Percentiles rank a stretch among this genome's conserved stretches.
Evolutionary conservation across 2,888 invertebrate genomes (phyloP).

Genomic region (Aleiodes testaceus): DNA sequence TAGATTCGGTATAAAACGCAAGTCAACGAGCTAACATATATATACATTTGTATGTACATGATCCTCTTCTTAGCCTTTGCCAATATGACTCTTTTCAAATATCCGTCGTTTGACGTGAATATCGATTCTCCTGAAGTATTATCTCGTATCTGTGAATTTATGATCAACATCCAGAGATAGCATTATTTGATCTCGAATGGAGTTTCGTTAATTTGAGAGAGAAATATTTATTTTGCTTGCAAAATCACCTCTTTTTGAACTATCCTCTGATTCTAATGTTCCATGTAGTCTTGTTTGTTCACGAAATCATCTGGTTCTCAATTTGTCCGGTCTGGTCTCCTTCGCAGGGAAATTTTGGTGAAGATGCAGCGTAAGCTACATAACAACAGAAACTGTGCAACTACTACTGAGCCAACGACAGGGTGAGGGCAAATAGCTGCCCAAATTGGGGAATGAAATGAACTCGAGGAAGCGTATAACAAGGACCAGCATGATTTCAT

Average conservation of each 20-base stretch:
- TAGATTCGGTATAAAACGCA: constrained; percentile 15
- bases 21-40: constrained; percentile 33
- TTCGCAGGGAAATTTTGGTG: constrained; percentile 54
- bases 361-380: constrained; percentile 44
- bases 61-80: constrained; percentile 14
- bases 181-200: constrained; percentile 5
- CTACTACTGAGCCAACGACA: constrained; percentile 5
- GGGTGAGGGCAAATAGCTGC: constrained; percentile 22
- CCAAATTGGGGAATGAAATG: constrained; percentile 23
- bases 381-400: background rate
- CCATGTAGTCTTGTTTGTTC: constrained; percentile 59
- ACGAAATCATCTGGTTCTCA: constrained; percentile 64
- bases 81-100: constrained; percentile 26
- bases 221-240: no score
- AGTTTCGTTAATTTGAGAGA: constrained; percentile 7
- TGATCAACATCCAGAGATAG: background rate
- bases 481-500: constrained; percentile 26
- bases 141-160: constrained; percentile 9
- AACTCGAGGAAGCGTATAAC: constrained; percentile 37
- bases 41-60: constrained; percentile 13
- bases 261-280: constrained; percentile 40
- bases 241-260: constrained; percentile 45
- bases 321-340: constrained; percentile 57
- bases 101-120: constrained; percentile 29
- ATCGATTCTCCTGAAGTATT: constrained; percentile 23